Evolutionary conservation across 1,140 invertebrate species (phyloP).

Genomic region (Dolichoris vasculosae): DNA sequence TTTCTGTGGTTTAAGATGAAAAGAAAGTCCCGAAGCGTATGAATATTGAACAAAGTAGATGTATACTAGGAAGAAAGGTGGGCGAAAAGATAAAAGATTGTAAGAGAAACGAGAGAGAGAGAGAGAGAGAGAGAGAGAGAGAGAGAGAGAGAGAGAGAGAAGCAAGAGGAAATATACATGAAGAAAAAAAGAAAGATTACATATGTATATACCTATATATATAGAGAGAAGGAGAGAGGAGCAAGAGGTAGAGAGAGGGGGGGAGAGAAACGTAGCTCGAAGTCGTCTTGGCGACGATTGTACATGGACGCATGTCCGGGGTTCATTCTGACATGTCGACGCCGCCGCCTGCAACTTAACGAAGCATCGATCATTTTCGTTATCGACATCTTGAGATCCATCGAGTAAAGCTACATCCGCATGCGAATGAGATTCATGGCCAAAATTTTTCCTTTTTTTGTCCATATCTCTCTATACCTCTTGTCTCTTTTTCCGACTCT

Average conservation of each 20-base stretch:
- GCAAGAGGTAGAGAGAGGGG: background rate
- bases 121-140: slow-evolving; percentile 6
- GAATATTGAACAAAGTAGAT: background rate
- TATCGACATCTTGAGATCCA: slow-evolving; percentile 50
- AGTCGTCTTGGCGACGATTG: background rate
- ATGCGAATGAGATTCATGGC: slow-evolving; percentile 23
- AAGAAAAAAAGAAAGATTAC: background rate
- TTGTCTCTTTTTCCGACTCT: slow-evolving; percentile 15
- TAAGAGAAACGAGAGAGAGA: too few species aligned
- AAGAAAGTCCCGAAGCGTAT: background rate
- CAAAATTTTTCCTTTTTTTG: slow-evolving; percentile 17
- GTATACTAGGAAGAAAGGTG: background rate
- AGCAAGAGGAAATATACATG: background rate
- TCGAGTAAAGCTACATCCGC: background rate
- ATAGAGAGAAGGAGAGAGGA: background rate
- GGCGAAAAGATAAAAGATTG: background rate
- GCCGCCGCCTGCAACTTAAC: slow-evolving; percentile 6
- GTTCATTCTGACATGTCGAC: slow-evolving; percentile 17
- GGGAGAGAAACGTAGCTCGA: background rate
- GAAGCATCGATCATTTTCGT: slow-evolving; percentile 53
- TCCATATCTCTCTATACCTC: background rate
- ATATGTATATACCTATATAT: too few species aligned
- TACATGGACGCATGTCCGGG: background rate
- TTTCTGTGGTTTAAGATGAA: background rate
- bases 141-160: background rate